phyloP scores from a whole-genome alignment of 1,140 invertebrate genomes.

The Manduca sexta region DNA sequence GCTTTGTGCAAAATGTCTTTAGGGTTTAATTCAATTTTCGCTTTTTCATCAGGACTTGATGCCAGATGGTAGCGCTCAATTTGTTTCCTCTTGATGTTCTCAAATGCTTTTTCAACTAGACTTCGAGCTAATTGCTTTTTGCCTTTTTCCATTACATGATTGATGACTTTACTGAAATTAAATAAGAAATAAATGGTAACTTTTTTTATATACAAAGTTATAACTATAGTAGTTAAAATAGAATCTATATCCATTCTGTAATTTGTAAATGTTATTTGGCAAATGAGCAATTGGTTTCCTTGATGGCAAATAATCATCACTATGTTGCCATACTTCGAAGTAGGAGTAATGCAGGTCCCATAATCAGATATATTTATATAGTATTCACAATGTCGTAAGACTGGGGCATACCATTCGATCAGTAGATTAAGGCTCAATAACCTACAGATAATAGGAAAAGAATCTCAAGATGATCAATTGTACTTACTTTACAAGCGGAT shows the following conservation, averaged over 20 bases:
- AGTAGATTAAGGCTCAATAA: too few species aligned
- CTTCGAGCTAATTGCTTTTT: constrained; percentile 78
- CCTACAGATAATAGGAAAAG: too few species aligned
- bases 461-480: constrained; percentile 15
- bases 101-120: constrained; percentile 81
- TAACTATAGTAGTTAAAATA: neutral
- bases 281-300: too few species aligned
- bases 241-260: too few species aligned
- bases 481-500: constrained; percentile 75
- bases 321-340: too few species aligned
- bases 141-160: constrained; percentile 84
- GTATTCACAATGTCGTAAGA: too few species aligned
- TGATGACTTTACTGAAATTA: constrained; percentile 81
- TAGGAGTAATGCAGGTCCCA: too few species aligned
- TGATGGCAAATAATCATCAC: too few species aligned
- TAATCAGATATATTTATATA: too few species aligned
- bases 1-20: constrained; percentile 84
- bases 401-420: too few species aligned
- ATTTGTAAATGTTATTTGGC: too few species aligned
- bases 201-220: constrained; percentile 12
- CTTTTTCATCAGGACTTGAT: constrained; percentile 75
- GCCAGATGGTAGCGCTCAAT: constrained; percentile 84
- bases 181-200: constrained; percentile 8
- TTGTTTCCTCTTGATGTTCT: constrained; percentile 88
- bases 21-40: constrained; percentile 83